These are phyloP conservation scores for Trichosurus vulpecula DNA, from an alignment of 2,797 vertebrate species.

Conservation along the genomic window DNA sequence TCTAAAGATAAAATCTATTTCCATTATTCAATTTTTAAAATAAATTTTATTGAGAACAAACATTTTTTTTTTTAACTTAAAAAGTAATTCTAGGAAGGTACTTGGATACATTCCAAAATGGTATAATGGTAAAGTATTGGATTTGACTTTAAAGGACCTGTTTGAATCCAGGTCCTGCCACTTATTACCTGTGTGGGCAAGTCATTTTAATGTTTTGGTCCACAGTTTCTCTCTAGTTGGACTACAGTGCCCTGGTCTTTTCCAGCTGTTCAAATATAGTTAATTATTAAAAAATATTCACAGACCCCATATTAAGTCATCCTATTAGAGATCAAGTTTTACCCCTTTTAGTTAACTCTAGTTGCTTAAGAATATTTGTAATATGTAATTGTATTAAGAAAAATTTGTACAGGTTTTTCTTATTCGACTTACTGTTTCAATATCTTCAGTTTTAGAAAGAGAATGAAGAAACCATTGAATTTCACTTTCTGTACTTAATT, in stretches of 20 bases:
- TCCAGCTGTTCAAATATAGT: neutral
- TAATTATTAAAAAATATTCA: neutral
- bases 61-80: neutral
- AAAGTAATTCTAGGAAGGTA: constrained; percentile 45
- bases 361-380: neutral
- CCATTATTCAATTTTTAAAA: constrained; percentile 35
- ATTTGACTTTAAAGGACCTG: neutral
- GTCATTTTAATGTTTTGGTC: neutral
- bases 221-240: neutral
- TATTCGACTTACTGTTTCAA: constrained; percentile 59
- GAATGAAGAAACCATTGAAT: constrained; percentile 60
- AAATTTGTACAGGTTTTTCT: constrained; percentile 37
- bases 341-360: neutral
- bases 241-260: neutral
- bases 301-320: neutral
- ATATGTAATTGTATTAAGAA: neutral
- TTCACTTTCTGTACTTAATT: constrained; percentile 52
- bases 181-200: neutral
- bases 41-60: constrained; percentile 57
- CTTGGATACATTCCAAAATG: neutral
- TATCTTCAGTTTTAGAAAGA: constrained; percentile 44
- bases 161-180: constrained; percentile 23
- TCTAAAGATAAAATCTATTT: constrained; percentile 4
- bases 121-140: neutral
- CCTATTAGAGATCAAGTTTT: neutral